A percentile compares a stretch with the other conserved stretches of the same genome.
Evolutionary conservation across 2,113 vertebrate genomes (phyloP).

Genomic region (Leptobrachium leishanense): DNA sequence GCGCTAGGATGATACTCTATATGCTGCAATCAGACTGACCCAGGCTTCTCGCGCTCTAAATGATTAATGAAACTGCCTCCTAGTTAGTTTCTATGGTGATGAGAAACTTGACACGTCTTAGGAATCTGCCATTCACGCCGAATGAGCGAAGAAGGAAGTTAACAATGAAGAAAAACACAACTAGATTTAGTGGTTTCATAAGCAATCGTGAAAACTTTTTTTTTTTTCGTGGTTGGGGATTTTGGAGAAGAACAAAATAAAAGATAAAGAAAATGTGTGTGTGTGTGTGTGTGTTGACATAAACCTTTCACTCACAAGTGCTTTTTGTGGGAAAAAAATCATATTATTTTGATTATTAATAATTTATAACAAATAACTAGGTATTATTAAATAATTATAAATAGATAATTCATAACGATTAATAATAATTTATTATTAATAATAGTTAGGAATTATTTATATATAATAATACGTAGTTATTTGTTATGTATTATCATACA

Average conservation of each 20-base stretch:
- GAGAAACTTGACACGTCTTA: slow-evolving; percentile 91
- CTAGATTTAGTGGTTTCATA: slow-evolving; percentile 21
- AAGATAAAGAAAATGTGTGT: too few relatives aligned
- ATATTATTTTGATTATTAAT: too few relatives aligned
- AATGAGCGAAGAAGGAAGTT: slow-evolving; percentile 68
- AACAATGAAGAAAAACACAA: slow-evolving; percentile 58
- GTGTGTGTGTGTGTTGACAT: too few relatives aligned
- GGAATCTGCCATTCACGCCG: slow-evolving; percentile 90
- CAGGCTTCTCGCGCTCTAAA: slow-evolving; percentile 98
- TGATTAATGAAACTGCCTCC: slow-evolving; percentile 99
- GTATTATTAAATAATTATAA: too few relatives aligned
- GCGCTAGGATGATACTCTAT: slow-evolving; percentile 96
- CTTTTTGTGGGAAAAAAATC: too few relatives aligned
- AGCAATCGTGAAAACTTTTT: slow-evolving; percentile 13
- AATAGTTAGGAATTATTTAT: too few relatives aligned
- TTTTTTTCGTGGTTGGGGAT: not conserved
- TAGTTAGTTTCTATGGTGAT: slow-evolving; percentile 96
- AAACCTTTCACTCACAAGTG: too few relatives aligned
- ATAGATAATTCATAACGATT: too few relatives aligned
- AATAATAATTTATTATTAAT: too few relatives aligned
- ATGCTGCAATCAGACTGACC: slow-evolving; percentile 99
- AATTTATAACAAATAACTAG: too few relatives aligned
- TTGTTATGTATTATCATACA: too few relatives aligned
- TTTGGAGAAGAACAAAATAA: not conserved
- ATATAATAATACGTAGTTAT: too few relatives aligned